phyloP scores from a whole-genome alignment of 2,797 vertebrate species.

The Sebastiscus tertius region DNA sequence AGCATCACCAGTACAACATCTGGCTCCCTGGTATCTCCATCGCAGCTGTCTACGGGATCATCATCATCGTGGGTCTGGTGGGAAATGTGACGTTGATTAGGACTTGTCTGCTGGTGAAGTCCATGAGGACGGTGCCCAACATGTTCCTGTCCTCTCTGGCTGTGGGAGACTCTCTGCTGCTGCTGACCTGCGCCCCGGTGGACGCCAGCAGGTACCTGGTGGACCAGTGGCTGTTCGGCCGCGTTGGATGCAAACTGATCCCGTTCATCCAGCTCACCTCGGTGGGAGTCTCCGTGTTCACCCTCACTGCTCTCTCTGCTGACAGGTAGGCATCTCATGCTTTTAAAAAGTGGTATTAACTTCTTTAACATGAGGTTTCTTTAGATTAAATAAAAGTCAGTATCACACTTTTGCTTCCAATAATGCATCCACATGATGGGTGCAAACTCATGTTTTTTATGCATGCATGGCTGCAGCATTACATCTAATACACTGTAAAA shows the following conservation, averaged over 20 bases:
- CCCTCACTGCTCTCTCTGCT: constrained; percentile 92
- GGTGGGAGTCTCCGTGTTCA: constrained; percentile 97
- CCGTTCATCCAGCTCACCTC: constrained; percentile 96
- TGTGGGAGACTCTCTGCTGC: constrained; percentile 90
- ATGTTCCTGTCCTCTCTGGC: constrained; percentile 94
- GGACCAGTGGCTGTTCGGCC: constrained; percentile 93
- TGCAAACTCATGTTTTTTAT: not conserved
- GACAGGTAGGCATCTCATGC: constrained; percentile 86
- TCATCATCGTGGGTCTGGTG: constrained; percentile 90
- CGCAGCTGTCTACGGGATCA: constrained; percentile 88
- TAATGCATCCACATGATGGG: not conserved
- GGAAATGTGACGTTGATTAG: constrained; percentile 94
- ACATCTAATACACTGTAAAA: too few relatives aligned
- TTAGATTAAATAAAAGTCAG: not conserved
- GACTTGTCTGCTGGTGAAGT: constrained; percentile 89
- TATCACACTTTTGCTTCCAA: not conserved
- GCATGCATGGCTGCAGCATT: not conserved
- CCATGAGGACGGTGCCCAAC: constrained; percentile 93
- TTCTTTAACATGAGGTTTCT: not conserved
- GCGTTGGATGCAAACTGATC: constrained; percentile 94
- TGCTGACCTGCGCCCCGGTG: constrained; percentile 95
- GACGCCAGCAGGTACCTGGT: constrained; percentile 93
- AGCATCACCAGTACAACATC: constrained; percentile 41
- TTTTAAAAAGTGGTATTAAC: not conserved
- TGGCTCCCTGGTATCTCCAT: constrained; percentile 85